phyloP scores from a whole-genome alignment of 2,888 invertebrate genomes.

The Acanthococcus lagerstroemiae region DNA sequence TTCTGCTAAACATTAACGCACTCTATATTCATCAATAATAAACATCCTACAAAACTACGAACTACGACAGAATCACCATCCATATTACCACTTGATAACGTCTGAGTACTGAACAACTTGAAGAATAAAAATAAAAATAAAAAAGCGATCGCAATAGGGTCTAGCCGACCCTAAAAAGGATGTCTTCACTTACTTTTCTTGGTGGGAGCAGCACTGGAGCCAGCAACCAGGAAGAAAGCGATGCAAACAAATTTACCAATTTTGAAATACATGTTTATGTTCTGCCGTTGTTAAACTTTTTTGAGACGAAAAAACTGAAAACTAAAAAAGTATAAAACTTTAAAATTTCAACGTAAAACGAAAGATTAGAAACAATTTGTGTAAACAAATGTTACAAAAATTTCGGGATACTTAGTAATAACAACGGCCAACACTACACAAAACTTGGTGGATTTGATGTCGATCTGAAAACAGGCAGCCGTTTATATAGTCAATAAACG shows the following conservation, averaged over 20 bases:
- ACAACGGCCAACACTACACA: slow-evolving; percentile 26
- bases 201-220: slow-evolving; percentile 31
- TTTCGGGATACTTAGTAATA: slow-evolving; percentile 1
- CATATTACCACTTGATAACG: no score
- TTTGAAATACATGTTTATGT: slow-evolving; percentile 20
- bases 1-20: no score
- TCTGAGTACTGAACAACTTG: no score
- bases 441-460: slow-evolving; percentile 12
- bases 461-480: neutral
- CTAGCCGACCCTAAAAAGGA: no score
- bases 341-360: neutral
- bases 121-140: no score
- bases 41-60: no score
- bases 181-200: slow-evolving; percentile 33
- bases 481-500: slow-evolving; percentile 10
- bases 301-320: neutral
- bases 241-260: slow-evolving; percentile 16
- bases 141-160: no score
- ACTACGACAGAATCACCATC: no score
- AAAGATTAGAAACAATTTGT: slow-evolving; percentile 3
- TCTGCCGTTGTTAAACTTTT: slow-evolving; percentile 19
- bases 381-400: slow-evolving; percentile 6
- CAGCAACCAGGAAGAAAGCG: slow-evolving; percentile 15
- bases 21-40: no score
- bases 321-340: neutral